Evolutionary conservation across 2,797 vertebrate genomes (phyloP), one percentile per base, ranked within the genome.

Genomic region (Pygocentrus nattereri): DNA sequence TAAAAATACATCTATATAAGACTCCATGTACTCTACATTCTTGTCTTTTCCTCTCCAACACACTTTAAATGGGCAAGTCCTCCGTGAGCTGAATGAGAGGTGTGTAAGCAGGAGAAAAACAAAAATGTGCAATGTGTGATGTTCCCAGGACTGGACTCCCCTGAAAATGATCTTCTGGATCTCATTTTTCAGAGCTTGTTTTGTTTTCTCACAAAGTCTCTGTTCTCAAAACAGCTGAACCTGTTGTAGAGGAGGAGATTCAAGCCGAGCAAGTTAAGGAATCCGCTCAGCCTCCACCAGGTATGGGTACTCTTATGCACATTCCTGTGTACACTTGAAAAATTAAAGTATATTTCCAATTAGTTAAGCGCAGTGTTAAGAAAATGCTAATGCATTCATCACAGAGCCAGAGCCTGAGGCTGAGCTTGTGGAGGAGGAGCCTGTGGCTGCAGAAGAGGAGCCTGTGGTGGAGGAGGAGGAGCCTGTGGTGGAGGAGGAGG

Each of bases 231-330:
- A 16, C 56, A 58, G 21, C 64, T 93, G 86, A 88, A 1, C 31
- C 49, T 25, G 79, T 86, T 6, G 64, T 91, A 70, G 93, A 93
- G 44, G 90, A 94, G 44, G 82, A 86, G 71, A 83, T 93, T 23
- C 82, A 91, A 80, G 88, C 44, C 56, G 82, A 23, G 61, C 80
- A 79, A 58, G 88, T 81, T 27, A 87, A 90, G 34, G 88, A 93
- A 50, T 56, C 49, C 0, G 71, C 85, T 77, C 87, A 84, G 11
- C 34, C 85, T 23, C 82, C 89, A 68, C 70, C 87, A 88, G 93
- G 92, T 94, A 72, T 0, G 41, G 62, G 56, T 72, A 62, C 12
- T 58, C 3, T 44, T 11, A 19, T 31, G 0, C 15, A 16, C 44
- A 10, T 27, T 47, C 5, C 34, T 58, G n/a, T 25, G 23, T n/a